phyloP scores from a whole-genome alignment of 1,140 invertebrate species.

The Aphelinus certus region DNA sequence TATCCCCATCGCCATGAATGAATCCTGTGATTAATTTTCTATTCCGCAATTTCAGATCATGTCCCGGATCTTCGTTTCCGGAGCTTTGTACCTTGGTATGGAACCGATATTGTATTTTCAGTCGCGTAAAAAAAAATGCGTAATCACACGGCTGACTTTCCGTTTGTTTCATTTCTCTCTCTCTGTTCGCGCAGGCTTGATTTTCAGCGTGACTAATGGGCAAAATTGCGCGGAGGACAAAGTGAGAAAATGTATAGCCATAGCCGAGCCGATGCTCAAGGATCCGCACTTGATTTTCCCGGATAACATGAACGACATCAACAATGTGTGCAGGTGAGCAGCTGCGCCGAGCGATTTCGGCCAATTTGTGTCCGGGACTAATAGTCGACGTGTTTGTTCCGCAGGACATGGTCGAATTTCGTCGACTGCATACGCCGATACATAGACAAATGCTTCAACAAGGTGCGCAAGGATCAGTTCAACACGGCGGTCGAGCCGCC shows the following conservation, averaged over 20 bases:
- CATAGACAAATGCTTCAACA: conserved; percentile 70
- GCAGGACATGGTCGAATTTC: conserved; percentile 68
- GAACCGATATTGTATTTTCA: conserved; percentile 7
- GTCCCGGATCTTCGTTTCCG: conserved; percentile 39
- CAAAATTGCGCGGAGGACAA: conserved; percentile 65
- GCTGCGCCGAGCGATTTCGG: neutral
- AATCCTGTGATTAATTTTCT: neutral
- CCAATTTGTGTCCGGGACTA: too few species aligned
- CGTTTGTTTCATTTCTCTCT: neutral
- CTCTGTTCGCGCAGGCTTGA: neutral
- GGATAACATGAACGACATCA: conserved; percentile 70
- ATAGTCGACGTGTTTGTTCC: too few species aligned
- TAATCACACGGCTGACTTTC: neutral
- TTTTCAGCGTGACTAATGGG: conserved; percentile 30
- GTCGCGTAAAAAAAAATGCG: neutral
- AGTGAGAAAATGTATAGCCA: conserved; percentile 66
- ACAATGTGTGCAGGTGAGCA: conserved; percentile 66
- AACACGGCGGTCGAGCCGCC: conserved; percentile 70
- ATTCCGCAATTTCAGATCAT: conserved; percentile 39
- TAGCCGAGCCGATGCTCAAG: conserved; percentile 70
- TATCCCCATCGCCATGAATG: too few species aligned
- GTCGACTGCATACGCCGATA: conserved; percentile 69
- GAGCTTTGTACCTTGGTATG: conserved; percentile 39
- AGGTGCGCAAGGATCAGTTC: conserved; percentile 66
- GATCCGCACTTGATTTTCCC: conserved; percentile 70